These are phyloP conservation scores for Charina bottae DNA, from an alignment of 2,113 vertebrate species.

Conservation along the genomic window DNA sequence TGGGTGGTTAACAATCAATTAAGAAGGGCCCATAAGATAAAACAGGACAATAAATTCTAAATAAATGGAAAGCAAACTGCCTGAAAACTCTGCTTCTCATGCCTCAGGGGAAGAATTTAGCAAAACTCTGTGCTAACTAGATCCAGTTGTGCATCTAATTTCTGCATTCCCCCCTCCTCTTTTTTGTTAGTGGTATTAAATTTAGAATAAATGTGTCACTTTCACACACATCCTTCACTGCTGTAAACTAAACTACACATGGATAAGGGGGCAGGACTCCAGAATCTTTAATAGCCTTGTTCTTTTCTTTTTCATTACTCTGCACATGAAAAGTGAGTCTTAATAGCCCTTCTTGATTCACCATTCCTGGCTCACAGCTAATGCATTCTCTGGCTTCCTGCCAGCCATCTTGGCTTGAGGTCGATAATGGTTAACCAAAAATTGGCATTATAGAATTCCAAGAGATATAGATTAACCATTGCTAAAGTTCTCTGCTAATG, in stretches of 20 bases:
- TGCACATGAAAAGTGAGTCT: background rate
- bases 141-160: background rate
- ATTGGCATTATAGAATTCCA: background rate
- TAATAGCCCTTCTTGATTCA: background rate
- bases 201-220: background rate
- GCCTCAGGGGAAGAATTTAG: constrained; percentile 9
- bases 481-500: background rate
- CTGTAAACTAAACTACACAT: background rate
- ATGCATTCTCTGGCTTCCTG: background rate
- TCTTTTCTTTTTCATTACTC: background rate
- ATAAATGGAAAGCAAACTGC: constrained; percentile 17
- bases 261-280: background rate
- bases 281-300: background rate
- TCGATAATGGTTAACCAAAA: background rate
- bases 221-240: background rate
- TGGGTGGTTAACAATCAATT: constrained; percentile 23
- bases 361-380: background rate
- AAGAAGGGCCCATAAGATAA: background rate
- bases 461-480: background rate
- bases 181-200: background rate
- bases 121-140: background rate
- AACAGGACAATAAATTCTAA: constrained; percentile 35
- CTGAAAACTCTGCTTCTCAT: constrained; percentile 3
- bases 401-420: background rate
- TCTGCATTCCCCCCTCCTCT: too few relatives aligned